Percentiles rank a stretch among this genome's conserved stretches.
Conservation (phyloP, 2,113 vertebrate species). For the Alces alces region DNA sequence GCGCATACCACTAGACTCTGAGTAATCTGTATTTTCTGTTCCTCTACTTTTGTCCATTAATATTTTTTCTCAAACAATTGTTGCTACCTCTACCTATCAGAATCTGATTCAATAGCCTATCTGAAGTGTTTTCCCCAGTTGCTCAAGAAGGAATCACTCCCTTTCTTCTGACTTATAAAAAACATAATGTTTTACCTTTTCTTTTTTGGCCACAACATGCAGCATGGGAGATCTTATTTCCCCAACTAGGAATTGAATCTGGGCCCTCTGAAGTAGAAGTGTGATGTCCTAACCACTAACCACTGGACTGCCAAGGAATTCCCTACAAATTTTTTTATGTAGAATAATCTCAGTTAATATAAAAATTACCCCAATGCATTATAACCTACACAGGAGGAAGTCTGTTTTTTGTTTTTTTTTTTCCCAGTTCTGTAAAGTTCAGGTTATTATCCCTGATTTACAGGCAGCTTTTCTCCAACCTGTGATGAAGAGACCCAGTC, state of each 20-base stretch:
- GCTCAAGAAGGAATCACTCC: background rate
- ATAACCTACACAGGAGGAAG: background rate
- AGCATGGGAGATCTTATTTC: background rate
- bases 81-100: background rate
- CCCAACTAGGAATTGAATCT: background rate
- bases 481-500: background rate
- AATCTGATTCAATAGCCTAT: background rate
- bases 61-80: background rate
- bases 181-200: background rate
- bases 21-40: background rate
- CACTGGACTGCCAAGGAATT: background rate
- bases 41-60: background rate
- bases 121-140: background rate
- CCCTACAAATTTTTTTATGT: background rate
- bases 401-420: background rate
- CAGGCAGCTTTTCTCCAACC: background rate
- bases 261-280: background rate
- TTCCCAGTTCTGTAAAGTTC: background rate
- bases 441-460: background rate
- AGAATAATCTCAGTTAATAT: background rate
- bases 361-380: background rate
- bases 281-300: background rate
- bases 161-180: background rate
- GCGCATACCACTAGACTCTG: background rate
- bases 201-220: background rate